These are phyloP conservation scores for Lutjanus erythropterus DNA, from an alignment of 2,113 vertebrate species.

Conservation along the genomic window DNA sequence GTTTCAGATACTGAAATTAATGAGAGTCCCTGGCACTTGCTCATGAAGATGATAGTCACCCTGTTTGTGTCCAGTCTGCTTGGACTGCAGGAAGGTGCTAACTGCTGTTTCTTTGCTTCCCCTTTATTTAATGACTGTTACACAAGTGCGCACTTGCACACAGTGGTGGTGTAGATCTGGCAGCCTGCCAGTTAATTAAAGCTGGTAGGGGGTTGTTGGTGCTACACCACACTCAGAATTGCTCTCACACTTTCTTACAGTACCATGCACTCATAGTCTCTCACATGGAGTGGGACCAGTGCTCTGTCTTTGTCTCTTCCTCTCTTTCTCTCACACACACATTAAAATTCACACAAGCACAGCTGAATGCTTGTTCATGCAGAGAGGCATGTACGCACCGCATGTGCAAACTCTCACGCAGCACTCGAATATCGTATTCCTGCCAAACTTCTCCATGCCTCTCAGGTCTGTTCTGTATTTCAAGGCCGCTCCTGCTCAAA, in stretches of 20 bases:
- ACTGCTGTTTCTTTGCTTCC: conserved; percentile 1
- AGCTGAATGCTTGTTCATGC: conserved; percentile 14
- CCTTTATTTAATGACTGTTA: conserved; percentile 10
- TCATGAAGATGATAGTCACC: conserved; percentile 40
- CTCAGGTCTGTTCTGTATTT: conserved; percentile 29
- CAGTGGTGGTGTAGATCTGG: conserved; percentile 10
- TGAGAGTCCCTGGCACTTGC: conserved; percentile 2
- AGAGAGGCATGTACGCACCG: not conserved
- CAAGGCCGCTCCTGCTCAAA: conserved; percentile 12
- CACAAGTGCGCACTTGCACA: conserved; percentile 11
- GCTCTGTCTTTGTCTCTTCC: not conserved
- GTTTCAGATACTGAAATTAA: conserved; percentile 18
- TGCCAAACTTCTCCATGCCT: conserved; percentile 38
- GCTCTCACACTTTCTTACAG: conserved; percentile 12
- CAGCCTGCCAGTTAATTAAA: conserved; percentile 56
- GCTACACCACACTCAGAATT: not conserved
- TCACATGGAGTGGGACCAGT: conserved; percentile 32
- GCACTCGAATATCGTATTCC: not conserved
- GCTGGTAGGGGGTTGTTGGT: not conserved
- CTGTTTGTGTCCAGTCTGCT: conserved; percentile 23
- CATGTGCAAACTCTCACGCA: conserved; percentile 3
- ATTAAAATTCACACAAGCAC: not conserved
- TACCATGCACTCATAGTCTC: not conserved
- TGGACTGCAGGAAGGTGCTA: conserved; percentile 1
- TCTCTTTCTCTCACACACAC: not conserved